phyloP scores from a whole-genome alignment of 2,113 vertebrate species.

The Dromas ardeola region DNA sequence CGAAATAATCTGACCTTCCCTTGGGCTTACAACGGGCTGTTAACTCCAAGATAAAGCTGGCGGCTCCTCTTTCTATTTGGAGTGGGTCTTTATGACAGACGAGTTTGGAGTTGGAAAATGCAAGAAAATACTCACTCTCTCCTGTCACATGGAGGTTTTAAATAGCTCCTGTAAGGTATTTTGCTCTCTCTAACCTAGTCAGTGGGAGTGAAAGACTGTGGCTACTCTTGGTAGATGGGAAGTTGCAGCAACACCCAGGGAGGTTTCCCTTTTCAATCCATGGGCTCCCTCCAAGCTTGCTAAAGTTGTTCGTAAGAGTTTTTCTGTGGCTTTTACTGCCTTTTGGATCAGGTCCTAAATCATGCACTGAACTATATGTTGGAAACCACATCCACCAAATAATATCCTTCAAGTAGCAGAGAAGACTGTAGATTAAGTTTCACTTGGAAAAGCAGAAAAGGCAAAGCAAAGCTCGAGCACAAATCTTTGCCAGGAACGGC shows the following conservation, averaged over 20 bases:
- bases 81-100: neutral
- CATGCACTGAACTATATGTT: accelerated
- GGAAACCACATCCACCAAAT: neutral
- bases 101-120: neutral
- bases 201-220: neutral
- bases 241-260: neutral
- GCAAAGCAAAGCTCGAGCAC: neutral
- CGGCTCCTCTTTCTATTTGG: neutral
- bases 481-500: neutral
- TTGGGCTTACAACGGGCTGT: neutral
- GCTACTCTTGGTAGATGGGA: neutral
- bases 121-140: neutral
- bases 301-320: neutral
- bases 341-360: neutral
- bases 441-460: neutral
- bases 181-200: neutral
- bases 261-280: neutral
- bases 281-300: accelerated
- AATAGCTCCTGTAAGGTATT: neutral
- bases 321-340: neutral
- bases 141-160: neutral
- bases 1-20: neutral
- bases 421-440: neutral
- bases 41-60: neutral
- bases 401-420: neutral